Percentiles rank a stretch among this genome's conserved stretches.
These are phyloP conservation scores for Ricordea florida DNA, from an alignment of 92 coral and sea anemone genomes.

Conservation along the genomic window DNA sequence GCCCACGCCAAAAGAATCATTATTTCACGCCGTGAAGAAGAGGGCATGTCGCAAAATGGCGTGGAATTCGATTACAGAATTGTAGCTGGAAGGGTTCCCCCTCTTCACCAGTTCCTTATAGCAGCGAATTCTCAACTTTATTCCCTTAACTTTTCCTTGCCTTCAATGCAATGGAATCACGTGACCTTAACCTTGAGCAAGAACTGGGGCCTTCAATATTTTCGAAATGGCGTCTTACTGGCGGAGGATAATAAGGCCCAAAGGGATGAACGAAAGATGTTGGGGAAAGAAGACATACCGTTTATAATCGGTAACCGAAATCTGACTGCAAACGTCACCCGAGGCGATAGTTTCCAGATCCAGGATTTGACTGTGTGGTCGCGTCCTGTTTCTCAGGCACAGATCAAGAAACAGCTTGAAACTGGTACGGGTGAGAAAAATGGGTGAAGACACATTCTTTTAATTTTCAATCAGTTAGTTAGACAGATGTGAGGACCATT, in stretches of 20 bases:
- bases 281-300: not conserved
- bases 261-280: not conserved
- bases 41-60: no score
- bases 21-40: no score
- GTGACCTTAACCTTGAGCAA: conserved; percentile 38
- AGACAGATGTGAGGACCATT: no score
- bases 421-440: not conserved
- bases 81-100: no score
- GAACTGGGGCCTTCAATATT: conserved; percentile 16
- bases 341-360: conserved; percentile 15
- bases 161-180: conserved; percentile 47
- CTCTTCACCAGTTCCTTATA: no score
- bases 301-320: conserved; percentile 3
- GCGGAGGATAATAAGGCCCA: not conserved
- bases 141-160: not conserved
- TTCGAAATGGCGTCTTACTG: conserved; percentile 12
- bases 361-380: conserved; percentile 51
- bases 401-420: conserved; percentile 1
- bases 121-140: no score
- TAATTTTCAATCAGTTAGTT: no score
- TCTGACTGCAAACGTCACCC: not conserved
- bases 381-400: not conserved
- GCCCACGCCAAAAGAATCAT: no score
- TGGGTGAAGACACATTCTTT: no score
- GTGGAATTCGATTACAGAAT: no score